Evolutionary conservation across 2,113 vertebrate species (phyloP), one percentile per base, ranked within the genome.

Genomic region (Procavia capensis): DNA sequence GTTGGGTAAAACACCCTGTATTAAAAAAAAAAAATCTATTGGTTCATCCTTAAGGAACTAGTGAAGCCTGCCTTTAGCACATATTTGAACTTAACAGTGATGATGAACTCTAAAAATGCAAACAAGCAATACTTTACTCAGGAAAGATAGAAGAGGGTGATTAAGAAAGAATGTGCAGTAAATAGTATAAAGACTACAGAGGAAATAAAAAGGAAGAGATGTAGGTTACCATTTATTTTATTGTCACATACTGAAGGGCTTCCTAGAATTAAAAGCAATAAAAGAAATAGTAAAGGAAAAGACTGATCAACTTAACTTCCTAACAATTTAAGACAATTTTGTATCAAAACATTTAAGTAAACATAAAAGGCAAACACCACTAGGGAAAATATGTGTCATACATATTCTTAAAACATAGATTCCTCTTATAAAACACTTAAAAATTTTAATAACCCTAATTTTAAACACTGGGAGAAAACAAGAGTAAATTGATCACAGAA

Each of bases 291-390:
- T 86, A 92, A 61, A 70, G 47, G 43, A 78, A 90, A 68, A 54
- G 50, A 54, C 50, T 54, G 50, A 54, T 54, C 50, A 54, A 54
- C 17, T 54, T 54, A 54, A 54, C 59, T 78, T 39, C 19, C 61
- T 29, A 68, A 76, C 17, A 89, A 61, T 68, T 75, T 70, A 85
- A 90, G 41, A 76, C 68, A 82, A 43, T 76, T 94, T 82, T 86
- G n/a, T 59, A 9, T 68, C 25, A 80, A 81, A 34, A 68, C 3
- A 88, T 92, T n/a, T 76, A 87, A 75, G 68, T 87, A 64, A 92
- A 79, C 76, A 59, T 76, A 31, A 13, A 70, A 88, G 27, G 20
- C 50, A 90, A 87, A 61, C 1, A 68, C 13, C 85, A 34, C 64
- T 39, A 92, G 19, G 19, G 66, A 75, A 78, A 82, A 72, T 72